Percentiles rank a stretch among this genome's conserved stretches.
Conservation (phyloP, 2,888 invertebrate species). For the Pristionchus mayeri region DNA sequence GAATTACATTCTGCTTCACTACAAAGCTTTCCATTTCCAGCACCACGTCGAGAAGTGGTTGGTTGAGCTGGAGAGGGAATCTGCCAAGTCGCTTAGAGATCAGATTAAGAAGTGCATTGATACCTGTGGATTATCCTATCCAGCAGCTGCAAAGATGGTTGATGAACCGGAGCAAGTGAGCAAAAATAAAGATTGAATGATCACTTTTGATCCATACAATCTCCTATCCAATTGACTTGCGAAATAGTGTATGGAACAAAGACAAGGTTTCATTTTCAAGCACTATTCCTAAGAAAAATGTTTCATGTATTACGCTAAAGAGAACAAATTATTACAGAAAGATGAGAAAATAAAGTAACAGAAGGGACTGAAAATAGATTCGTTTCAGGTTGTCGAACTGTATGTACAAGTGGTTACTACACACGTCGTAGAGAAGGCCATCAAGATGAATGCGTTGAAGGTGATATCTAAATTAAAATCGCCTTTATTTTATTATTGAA, state of each 20-base stretch:
- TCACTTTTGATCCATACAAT: too few species aligned
- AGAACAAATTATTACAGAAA: neutral
- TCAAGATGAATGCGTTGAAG: slow-evolving; percentile 57
- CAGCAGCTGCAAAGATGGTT: slow-evolving; percentile 53
- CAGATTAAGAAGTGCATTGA: slow-evolving; percentile 25
- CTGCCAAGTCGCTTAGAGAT: slow-evolving; percentile 55
- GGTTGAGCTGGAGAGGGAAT: slow-evolving; percentile 68
- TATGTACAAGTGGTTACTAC: slow-evolving; percentile 62
- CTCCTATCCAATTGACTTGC: too few species aligned
- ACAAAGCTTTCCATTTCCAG: slow-evolving; percentile 50
- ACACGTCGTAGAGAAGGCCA: slow-evolving; percentile 64
- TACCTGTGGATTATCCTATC: slow-evolving; percentile 42
- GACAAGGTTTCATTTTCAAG: neutral
- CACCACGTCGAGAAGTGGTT: slow-evolving; percentile 74
- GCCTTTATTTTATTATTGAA: neutral
- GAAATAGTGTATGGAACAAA: too few species aligned
- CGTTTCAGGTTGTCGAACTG: slow-evolving; percentile 53
- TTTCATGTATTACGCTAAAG: neutral
- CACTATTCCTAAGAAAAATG: neutral
- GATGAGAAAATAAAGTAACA: neutral
- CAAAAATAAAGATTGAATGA: too few species aligned
- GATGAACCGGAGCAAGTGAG: slow-evolving; percentile 58
- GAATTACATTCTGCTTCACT: too few species aligned
- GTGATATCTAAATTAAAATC: slow-evolving; percentile 35
- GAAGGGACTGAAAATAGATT: neutral